A percentile compares a stretch with the other conserved stretches of the same genome.
phyloP scores from a whole-genome alignment of 2,113 vertebrate species.

The Corvus cornix region DNA sequence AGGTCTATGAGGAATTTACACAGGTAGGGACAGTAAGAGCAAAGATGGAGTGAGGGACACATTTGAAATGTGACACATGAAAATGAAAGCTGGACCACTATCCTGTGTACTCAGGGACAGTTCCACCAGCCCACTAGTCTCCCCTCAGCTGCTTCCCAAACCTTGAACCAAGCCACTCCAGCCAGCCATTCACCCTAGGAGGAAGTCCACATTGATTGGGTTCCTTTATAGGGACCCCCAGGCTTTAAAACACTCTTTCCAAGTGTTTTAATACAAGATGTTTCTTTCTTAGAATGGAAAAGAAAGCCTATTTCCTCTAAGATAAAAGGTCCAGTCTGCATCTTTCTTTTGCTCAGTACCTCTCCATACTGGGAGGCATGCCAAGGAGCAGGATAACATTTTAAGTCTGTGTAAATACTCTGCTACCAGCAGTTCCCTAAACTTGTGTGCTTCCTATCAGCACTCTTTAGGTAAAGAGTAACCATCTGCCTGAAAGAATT shows the following conservation, averaged over 20 bases:
- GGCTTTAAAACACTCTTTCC: neutral
- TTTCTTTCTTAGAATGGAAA: neutral
- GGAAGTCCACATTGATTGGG: neutral
- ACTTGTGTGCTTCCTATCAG: neutral
- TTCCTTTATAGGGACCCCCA: neutral
- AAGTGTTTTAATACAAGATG: neutral
- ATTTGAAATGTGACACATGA: too few species aligned
- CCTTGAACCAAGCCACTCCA: neutral
- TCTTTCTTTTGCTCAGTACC: neutral
- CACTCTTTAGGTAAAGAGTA: neutral
- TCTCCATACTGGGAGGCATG: neutral
- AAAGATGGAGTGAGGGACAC: neutral
- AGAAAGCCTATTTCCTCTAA: neutral
- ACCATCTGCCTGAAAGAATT: neutral
- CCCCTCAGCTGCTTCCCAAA: neutral
- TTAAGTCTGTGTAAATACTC: neutral
- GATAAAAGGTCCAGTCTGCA: neutral
- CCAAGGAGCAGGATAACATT: neutral
- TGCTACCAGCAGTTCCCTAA: neutral
- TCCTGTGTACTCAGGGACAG: neutral
- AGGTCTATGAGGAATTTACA: neutral
- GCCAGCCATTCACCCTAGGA: neutral
- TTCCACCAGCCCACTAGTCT: neutral
- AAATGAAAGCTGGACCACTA: neutral
- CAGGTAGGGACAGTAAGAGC: neutral